These are phyloP conservation scores for Formica exsecta DNA, from an alignment of 1,140 invertebrate species.

Conservation along the genomic window DNA sequence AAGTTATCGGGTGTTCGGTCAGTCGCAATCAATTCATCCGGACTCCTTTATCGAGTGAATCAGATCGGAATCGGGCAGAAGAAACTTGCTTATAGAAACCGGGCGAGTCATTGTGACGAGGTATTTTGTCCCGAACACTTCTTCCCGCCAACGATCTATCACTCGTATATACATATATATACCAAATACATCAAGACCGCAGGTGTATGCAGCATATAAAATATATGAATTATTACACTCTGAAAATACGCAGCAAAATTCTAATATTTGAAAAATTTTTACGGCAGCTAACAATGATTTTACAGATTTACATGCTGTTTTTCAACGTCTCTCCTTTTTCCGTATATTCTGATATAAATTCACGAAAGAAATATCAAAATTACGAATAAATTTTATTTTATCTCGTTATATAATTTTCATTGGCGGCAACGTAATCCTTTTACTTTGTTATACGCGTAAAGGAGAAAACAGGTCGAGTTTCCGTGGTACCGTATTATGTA, in stretches of 20 bases:
- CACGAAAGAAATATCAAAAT: not conserved
- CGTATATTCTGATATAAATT: not conserved
- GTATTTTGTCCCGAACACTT: slow-evolving; percentile 66
- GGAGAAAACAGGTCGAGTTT: slow-evolving; percentile 57
- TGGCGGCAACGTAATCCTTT: slow-evolving; percentile 15
- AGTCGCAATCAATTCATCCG: slow-evolving; percentile 69
- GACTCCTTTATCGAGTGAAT: slow-evolving; percentile 68
- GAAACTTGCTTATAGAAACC: slow-evolving; percentile 71
- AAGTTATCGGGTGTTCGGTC: slow-evolving; percentile 57
- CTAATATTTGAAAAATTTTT: not conserved
- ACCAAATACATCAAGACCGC: slow-evolving; percentile 55
- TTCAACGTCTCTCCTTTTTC: not conserved
- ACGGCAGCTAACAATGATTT: not conserved
- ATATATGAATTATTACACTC: slow-evolving; percentile 38
- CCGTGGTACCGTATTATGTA: slow-evolving; percentile 49
- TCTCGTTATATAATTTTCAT: slow-evolving; percentile 8
- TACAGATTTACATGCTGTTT: not conserved
- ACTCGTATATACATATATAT: slow-evolving; percentile 44
- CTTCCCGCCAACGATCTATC: slow-evolving; percentile 69
- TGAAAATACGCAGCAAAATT: not conserved
- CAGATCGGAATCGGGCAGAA: slow-evolving; percentile 64
- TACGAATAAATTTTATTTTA: not conserved
- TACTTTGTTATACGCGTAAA: not conserved
- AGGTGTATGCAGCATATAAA: slow-evolving; percentile 61
- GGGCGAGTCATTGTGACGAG: slow-evolving; percentile 70